These are phyloP conservation scores for Stenichneumon culpator DNA, from an alignment of 2,888 invertebrate genomes.

Conservation along the genomic window DNA sequence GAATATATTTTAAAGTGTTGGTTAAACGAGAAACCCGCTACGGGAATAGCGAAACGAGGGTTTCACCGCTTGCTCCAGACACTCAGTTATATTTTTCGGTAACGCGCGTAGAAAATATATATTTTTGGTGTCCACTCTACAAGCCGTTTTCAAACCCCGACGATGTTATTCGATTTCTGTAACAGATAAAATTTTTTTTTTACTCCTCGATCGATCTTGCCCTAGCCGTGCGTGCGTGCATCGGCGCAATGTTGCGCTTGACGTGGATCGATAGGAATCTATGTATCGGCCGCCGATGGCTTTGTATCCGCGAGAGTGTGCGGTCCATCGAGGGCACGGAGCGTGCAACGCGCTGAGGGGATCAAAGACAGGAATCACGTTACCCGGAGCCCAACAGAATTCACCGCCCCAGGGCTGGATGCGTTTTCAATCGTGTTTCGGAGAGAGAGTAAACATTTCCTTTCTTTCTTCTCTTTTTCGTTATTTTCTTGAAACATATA, in stretches of 20 bases:
- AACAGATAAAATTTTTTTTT: slow-evolving; percentile 12
- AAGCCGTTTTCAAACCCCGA: not conserved
- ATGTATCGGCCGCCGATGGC: not conserved
- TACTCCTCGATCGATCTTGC: slow-evolving; percentile 31
- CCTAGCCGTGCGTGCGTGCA: not conserved
- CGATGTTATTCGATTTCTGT: not conserved
- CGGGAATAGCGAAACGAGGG: slow-evolving; percentile 25
- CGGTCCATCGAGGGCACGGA: slow-evolving; percentile 46
- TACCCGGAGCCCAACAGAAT: slow-evolving; percentile 44
- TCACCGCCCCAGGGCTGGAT: slow-evolving; percentile 43
- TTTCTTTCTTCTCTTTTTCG: slow-evolving; percentile 16
- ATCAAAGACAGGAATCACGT: slow-evolving; percentile 67
- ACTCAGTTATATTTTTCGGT: slow-evolving; percentile 17
- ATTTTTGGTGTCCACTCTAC: not conserved
- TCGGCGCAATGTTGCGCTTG: slow-evolving; percentile 25
- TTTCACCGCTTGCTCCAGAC: not conserved
- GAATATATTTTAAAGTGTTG: slow-evolving; percentile 46
- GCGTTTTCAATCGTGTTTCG: slow-evolving; percentile 64
- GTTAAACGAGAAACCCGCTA: not conserved
- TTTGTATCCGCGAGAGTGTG: slow-evolving; percentile 14
- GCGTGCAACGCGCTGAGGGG: slow-evolving; percentile 50
- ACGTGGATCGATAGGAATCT: slow-evolving; percentile 49
- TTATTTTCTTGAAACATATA: not conserved
- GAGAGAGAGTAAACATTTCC: slow-evolving; percentile 23
- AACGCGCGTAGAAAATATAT: not conserved